These are phyloP conservation scores for Australoheros scitulus DNA, from an alignment of 2,113 vertebrate genomes.

Conservation along the genomic window DNA sequence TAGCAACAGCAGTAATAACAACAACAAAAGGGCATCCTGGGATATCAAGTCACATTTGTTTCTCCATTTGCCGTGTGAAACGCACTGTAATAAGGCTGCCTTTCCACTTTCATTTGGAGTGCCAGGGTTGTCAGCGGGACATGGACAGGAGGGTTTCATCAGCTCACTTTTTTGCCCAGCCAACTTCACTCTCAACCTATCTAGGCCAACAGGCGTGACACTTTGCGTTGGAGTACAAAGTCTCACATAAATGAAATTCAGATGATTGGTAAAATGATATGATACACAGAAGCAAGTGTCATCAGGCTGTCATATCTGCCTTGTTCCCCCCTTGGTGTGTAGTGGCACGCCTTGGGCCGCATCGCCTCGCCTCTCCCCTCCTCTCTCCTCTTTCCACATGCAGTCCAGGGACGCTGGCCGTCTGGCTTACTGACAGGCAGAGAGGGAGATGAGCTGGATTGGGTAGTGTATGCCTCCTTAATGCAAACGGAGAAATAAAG, in stretches of 20 bases:
- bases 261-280: conserved; percentile 81
- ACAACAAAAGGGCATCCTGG: conserved; percentile 68
- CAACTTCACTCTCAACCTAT: conserved; percentile 70
- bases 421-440: conserved; percentile 68
- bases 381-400: conserved; percentile 13
- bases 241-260: conserved; percentile 76
- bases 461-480: conserved; percentile 40
- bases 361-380: conserved; percentile 21
- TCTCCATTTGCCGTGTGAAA: conserved; percentile 64
- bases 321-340: conserved; percentile 66
- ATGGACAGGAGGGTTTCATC: conserved; percentile 76
- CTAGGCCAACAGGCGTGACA: conserved; percentile 79
- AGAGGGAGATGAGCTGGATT: conserved; percentile 55
- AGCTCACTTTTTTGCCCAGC: conserved; percentile 64
- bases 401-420: conserved; percentile 64
- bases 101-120: conserved; percentile 73
- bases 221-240: conserved; percentile 56
- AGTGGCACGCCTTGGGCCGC: conserved; percentile 66
- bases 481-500: conserved; percentile 61
- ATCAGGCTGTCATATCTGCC: conserved; percentile 71
- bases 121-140: conserved; percentile 66
- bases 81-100: conserved; percentile 67
- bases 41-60: conserved; percentile 75
- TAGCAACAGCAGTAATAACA: conserved; percentile 66
- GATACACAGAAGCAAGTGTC: conserved; percentile 79